Base-by-base conservation (phyloP, 1,140 invertebrate species). In the Lepidurus apus region DNA sequence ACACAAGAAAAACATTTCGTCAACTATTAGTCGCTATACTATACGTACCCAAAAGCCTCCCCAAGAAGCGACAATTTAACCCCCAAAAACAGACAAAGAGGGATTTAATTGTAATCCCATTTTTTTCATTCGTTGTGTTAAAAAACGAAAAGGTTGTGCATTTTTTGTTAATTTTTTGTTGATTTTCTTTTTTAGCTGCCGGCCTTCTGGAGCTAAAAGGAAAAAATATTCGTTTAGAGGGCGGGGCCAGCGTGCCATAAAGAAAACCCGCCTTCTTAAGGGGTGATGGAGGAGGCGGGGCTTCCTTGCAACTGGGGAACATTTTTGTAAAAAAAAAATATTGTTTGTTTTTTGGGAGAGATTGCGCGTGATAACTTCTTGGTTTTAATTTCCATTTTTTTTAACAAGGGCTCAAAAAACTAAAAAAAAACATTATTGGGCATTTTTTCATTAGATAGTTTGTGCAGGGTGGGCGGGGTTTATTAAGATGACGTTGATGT, bases 401-500 rank as follows among this genome's bases (percentile, higher is more conserved):
- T 65, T 17, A 47, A n/a, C 13, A 65, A 65, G 53, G 53, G 53
- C 53, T 65, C 53, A 65, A 17, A 65, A 65, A 65, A 13, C 53
- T 65, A 65, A 65, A 65, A 21, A 26, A 34, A 34, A 34, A 34
- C 34, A 34, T 34, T 3, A 34, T 34, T 34, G 34, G 34, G 34
- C 34, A 34, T 34, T 34, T 34, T 34, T 21, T 21, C 21, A 65
- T 65, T 65, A 65, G 53, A n/a, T 65, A 7, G 53, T 65, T 65
- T 65, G 53, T 65, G 53, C 21, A 65, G 53, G 53, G 53, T 65
- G 53, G 53, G n/a, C 53, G 53, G 53, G 53, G 53, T 65, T 65
- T 7, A 65, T 65, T 21, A 65, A 65, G 53, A 9, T 17, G 17
- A 65, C 53, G n/a, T 65, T 65, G 8, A 65, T 65, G 34, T 34